These are phyloP conservation scores for Drosophila parvula DNA, from an alignment of 1,140 invertebrate species.

Conservation along the genomic window DNA sequence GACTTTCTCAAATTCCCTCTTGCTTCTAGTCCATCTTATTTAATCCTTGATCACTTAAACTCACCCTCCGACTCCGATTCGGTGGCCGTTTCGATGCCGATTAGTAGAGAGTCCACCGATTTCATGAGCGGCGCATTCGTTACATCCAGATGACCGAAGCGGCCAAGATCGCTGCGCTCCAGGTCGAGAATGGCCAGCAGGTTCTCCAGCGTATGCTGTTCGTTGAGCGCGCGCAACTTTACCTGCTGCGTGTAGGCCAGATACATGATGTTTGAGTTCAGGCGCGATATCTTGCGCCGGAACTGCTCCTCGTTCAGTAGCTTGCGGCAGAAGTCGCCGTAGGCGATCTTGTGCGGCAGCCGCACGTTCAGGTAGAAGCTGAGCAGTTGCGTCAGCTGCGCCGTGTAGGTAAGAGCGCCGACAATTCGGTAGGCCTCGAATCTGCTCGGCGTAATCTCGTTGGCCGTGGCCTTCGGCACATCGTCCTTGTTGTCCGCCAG, in stretches of 20 bases:
- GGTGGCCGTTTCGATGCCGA: conserved; percentile 87
- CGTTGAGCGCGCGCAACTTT: conserved; percentile 87
- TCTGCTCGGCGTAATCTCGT: conserved; percentile 83
- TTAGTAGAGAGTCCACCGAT: conserved; percentile 87
- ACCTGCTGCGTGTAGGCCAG: conserved; percentile 92
- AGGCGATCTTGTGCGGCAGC: conserved; percentile 90
- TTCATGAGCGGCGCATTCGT: conserved; percentile 74
- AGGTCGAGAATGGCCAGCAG: conserved; percentile 89
- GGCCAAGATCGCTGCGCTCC: conserved; percentile 88
- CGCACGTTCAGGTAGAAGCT: conserved; percentile 91
- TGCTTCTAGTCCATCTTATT: too few species aligned
- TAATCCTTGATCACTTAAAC: background rate
- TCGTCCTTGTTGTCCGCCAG: conserved; percentile 88
- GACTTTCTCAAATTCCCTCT: too few species aligned
- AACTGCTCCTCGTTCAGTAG: conserved; percentile 88
- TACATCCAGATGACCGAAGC: conserved; percentile 80
- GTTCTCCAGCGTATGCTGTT: conserved; percentile 90
- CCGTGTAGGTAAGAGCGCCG: conserved; percentile 91
- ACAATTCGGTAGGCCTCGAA: conserved; percentile 90
- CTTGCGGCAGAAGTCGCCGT: conserved; percentile 91
- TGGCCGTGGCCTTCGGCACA: conserved; percentile 85
- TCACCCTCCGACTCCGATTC: conserved; percentile 87
- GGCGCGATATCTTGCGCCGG: conserved; percentile 88
- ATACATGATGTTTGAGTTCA: conserved; percentile 93
- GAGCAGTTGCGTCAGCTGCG: conserved; percentile 90